Base-by-base conservation (phyloP, 2,888 invertebrate genomes). In the Stratiomys singularior region DNA sequence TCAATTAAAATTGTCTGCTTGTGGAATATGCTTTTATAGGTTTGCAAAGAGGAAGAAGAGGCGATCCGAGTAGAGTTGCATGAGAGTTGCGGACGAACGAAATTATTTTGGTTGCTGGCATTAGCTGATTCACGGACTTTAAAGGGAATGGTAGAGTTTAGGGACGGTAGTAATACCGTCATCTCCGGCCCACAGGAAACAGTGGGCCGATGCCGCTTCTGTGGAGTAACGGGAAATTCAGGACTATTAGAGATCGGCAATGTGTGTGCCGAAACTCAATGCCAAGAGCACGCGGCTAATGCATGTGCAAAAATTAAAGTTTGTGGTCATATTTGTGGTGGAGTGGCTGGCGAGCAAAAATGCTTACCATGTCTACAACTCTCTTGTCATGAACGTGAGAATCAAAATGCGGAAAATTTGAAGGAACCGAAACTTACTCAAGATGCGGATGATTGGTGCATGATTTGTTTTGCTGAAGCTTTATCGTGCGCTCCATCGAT, bases 391-490 rank as follows among this genome's bases (percentile, higher is more conserved):
- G 82, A 80, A 0, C 83, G 85, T 4, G 86, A 87, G 76, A 87
- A 86, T 63, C 85, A 86, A 79, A 77, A 83, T 64, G 85, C 85
- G 5, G 86, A 85, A 60, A 84, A 83, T 71, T 67, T 83, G 58
- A 85, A 83, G 44, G 85, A 85, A 47, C 87, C 87, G 5, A 89
- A 90, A 77, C 89, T 98, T 72, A 93, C 96, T 18, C 99, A 99
- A 87, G 99, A 99, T 86, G 96, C 96, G 0, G 99, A 99, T 84
- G 99, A 99, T 85, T 97, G 99, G 96, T 99, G 99, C 88, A 98
- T 99, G 96, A 96, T 99, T 82, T 99, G 99, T 87, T 99, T 99
- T 88, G 97, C 97, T 0, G 99, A 99, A 86, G 97, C 98, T 0
- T 88, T 99, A 58, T 95, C 97, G 37, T 97, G 96, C 81, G 98